phyloP scores from a whole-genome alignment of 2,797 vertebrate species.

The Cheirogaleus major region DNA sequence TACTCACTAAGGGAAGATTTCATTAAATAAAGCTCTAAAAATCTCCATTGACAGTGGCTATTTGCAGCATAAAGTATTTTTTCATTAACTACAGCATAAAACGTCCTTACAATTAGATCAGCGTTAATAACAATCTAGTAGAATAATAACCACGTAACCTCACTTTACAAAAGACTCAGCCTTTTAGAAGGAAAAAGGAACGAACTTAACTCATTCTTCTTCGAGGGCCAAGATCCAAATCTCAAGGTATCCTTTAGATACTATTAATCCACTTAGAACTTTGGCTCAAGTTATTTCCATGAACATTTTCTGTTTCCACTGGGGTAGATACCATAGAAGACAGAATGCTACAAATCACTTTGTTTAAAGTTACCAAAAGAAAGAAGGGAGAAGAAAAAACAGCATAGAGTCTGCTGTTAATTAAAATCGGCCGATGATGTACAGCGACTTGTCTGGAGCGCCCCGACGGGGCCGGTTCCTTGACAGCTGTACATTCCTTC shows the following conservation, averaged over 20 bases:
- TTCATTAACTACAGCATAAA: conserved; percentile 17
- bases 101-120: conserved; percentile 23
- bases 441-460: conserved; percentile 81
- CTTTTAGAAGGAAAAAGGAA: conserved; percentile 49
- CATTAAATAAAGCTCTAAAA: not conserved
- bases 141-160: not conserved
- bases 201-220: conserved; percentile 27
- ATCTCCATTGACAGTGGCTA: not conserved
- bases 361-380: conserved; percentile 67
- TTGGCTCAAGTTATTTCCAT: conserved; percentile 64
- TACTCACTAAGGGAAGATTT: not conserved
- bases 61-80: not conserved
- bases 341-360: conserved; percentile 77
- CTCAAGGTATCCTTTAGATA: conserved; percentile 74
- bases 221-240: conserved; percentile 69
- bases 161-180: not conserved
- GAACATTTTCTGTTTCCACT: conserved; percentile 71
- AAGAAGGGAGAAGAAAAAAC: not conserved
- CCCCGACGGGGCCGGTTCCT: conserved; percentile 75
- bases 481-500: conserved; percentile 85
- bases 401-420: conserved; percentile 78
- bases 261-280: conserved; percentile 78
- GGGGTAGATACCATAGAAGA: conserved; percentile 65
- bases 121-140: not conserved
- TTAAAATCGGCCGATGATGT: conserved; percentile 81